Base-by-base conservation (phyloP, 2,797 vertebrate species). In the Sebastes hubbsi region DNA sequence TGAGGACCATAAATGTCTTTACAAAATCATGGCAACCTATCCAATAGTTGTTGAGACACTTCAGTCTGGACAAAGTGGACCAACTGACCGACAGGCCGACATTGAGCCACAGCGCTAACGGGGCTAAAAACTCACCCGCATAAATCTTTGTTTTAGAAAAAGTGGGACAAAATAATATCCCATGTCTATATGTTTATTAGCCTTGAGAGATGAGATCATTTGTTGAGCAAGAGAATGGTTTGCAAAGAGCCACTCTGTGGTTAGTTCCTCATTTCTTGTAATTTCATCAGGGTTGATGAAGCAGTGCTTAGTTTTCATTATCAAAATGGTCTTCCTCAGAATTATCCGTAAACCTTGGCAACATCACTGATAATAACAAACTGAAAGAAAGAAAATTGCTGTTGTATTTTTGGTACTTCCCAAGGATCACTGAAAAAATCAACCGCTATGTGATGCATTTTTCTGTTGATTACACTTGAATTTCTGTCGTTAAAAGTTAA, bases 141-240 rank as follows among this genome's bases (percentile, higher is more conserved):
- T 1, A 18, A 30, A 22, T 34, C 1, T 36, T 29, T 0, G 10
- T 62, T 68, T 61, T 13, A 2, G 14, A 42, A 66, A 58, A 68
- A 25, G 5, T 30, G 9, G 9, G 8, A 78, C 0, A 34, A 27
- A 29, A 56, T 18, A 25, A 56, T 52, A 12, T 8, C 7, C 52
- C 7, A 36, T 38, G 59, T 25, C 25, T 58, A 16, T 11, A 18
- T 84, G 34, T 74, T 75, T 60, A 52, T 55, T 46, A 27, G 30
- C 9, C 25, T 32, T 20, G 8, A 56, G 24, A 70, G 13, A 38
- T 75, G 22, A 76, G 60, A 36, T 75, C 12, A 75, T 81, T 76
- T 77, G 38, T 80, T 75, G 22, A 62, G 42, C 38, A 11, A 66
- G 56, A 64, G 16, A 71, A 80, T 24, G 14, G 10, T 75, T 83